Evolutionary conservation across 2,888 invertebrate species (phyloP), one percentile per base, ranked within the genome.

Genomic region (Saturnia pavonia): DNA sequence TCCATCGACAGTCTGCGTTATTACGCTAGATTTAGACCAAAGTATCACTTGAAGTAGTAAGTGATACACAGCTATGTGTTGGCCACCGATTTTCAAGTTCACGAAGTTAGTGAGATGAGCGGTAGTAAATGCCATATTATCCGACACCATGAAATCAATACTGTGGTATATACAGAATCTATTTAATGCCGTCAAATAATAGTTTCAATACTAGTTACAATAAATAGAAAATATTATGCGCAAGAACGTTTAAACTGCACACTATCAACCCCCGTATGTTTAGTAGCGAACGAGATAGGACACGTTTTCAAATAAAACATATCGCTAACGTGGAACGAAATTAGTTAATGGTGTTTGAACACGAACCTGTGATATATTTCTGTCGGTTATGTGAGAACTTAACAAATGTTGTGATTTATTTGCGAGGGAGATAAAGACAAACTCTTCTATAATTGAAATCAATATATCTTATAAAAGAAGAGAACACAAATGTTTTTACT

Each of bases 361-460:
- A 60, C 57, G 57, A 60, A 60, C 57, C 57, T 27, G n/a, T 54
- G 25, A 14, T 27, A 60, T 27, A 27, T 6, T 60, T 19, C 40
- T 65, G 7, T 16, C 11, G 65, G 40, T 65, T 65, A 65, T 65
- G 65, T 65, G 65, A 65, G 65, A 65, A 65, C n/a, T 34, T 40
- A 65, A 65, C 65, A 65, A 34, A 65, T 65, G 65, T 65, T 65
- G 11, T 40, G 65, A 65, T 65, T 65, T 65, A 65, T 65, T 65
- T 25, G 14, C 57, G 57, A 60, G 57, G 57, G 57, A 60, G 57
- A 60, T 60, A 25, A 60, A 4, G 14, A 60, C 27, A 60, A 60
- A 25, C 14, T 60, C 27, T 27, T 27, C 25, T 60, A 27, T 60
- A 25, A 6, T 60, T 60, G 12, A 60, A 54, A 22, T 54, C 54